Evolutionary conservation across 2,113 vertebrate genomes (phyloP).

Genomic region (Alaudala cheleensis): DNA sequence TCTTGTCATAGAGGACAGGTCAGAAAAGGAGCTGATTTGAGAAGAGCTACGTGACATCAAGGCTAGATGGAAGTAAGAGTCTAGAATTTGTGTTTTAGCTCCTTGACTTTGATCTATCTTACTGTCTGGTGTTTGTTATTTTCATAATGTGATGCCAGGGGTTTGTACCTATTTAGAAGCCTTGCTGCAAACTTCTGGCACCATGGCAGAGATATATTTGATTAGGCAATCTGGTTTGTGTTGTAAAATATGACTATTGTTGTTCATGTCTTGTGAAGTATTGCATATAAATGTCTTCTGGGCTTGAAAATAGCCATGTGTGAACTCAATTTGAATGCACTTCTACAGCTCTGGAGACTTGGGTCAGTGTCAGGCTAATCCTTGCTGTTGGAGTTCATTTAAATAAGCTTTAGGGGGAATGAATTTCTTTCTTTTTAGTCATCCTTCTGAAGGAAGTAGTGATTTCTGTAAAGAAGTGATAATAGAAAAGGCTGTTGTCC

Average conservation of each 20-base stretch:
- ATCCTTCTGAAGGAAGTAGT: neutral
- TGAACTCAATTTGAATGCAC: neutral
- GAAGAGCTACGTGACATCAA: neutral
- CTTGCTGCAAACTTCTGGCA: neutral
- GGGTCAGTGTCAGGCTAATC: neutral
- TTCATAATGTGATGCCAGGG: rapidly evolving
- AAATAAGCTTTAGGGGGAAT: neutral
- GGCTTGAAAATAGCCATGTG: neutral
- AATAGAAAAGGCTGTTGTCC: neutral
- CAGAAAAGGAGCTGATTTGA: neutral
- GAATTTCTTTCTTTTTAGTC: neutral
- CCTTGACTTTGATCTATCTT: neutral
- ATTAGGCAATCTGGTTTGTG: neutral
- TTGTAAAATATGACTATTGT: neutral
- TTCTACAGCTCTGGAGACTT: neutral
- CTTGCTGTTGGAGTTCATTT: neutral
- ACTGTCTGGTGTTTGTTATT: neutral
- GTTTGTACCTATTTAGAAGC: neutral
- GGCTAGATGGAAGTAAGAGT: neutral
- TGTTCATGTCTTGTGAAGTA: neutral
- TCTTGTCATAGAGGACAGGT: neutral
- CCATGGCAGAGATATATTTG: neutral
- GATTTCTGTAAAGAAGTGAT: neutral
- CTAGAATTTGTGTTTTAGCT: neutral
- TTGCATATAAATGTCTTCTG: neutral